These are phyloP conservation scores for Pollenia griseotomentosa DNA, from an alignment of 2,888 invertebrate genomes.

Conservation along the genomic window DNA sequence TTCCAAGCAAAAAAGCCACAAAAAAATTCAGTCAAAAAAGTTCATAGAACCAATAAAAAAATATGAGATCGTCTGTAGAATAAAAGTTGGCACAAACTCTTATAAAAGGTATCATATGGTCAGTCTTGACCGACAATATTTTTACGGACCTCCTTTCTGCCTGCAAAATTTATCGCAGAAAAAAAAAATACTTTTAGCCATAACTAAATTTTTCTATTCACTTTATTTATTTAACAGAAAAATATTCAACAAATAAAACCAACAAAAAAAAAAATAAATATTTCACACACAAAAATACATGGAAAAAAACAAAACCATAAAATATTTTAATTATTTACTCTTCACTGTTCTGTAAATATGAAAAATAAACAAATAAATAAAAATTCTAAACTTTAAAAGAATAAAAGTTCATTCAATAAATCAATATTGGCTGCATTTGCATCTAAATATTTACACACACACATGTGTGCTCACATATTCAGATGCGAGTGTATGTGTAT, in stretches of 20 bases:
- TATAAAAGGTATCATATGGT: too few species aligned
- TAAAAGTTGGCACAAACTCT: too few species aligned
- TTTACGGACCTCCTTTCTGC: too few species aligned
- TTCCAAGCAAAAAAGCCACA: too few species aligned
- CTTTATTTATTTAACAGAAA: slow-evolving; percentile 6
- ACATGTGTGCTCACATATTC: background rate
- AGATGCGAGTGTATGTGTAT: background rate
- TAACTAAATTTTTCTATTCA: background rate
- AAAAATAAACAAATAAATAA: background rate
- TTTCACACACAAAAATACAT: background rate
- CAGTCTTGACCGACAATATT: too few species aligned
- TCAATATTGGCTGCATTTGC: slow-evolving; percentile 21
- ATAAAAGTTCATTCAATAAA: slow-evolving; percentile 30
- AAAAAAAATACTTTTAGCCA: background rate
- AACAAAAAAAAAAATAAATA: background rate
- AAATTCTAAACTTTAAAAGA: background rate
- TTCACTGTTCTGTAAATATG: slow-evolving; percentile 36
- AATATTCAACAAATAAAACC: background rate
- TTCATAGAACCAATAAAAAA: too few species aligned
- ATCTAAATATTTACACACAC: background rate
- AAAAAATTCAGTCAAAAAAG: too few species aligned
- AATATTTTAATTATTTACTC: slow-evolving; percentile 61
- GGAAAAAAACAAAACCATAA: slow-evolving; percentile 18
- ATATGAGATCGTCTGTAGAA: too few species aligned
- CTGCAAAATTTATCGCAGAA: background rate